Conservation (phyloP, 2,888 invertebrate genomes). For the Tromatobia lineatoria region DNA sequence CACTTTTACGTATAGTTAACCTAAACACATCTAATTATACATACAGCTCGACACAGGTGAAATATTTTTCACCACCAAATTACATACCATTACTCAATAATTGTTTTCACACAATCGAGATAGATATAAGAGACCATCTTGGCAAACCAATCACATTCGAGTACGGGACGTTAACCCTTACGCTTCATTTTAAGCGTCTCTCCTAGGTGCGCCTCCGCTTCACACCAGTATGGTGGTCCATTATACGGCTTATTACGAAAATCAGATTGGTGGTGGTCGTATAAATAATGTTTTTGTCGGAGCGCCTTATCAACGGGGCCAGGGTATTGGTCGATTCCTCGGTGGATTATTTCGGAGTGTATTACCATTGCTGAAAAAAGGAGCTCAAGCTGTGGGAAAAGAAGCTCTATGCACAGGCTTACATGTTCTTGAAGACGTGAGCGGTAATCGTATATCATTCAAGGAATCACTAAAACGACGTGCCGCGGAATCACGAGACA, state of each 20-base stretch:
- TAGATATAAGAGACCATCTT: constrained; percentile 33
- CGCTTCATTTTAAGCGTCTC: constrained; percentile 30
- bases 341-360: constrained; percentile 21
- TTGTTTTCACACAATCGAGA: not conserved
- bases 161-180: constrained; percentile 36
- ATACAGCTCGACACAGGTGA: not conserved
- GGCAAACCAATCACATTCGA: constrained; percentile 4
- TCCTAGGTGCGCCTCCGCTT: too few species aligned
- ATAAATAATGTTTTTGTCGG: constrained; percentile 31
- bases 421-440: not conserved
- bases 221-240: not conserved
- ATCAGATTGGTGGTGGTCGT: constrained; percentile 37
- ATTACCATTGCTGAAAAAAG: constrained; percentile 8
- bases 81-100: not conserved
- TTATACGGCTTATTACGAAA: not conserved
- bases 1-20: constrained; percentile 30
- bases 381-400: not conserved
- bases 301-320: constrained; percentile 28
- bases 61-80: too few species aligned
- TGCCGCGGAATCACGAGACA: too few species aligned
- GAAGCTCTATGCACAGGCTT: not conserved
- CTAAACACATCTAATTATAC: not conserved
- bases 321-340: constrained; percentile 41
- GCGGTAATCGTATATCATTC: too few species aligned
- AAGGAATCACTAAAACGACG: too few species aligned